phyloP scores from a whole-genome alignment of 2,113 vertebrate genomes.

The Pantherophis guttatus region DNA sequence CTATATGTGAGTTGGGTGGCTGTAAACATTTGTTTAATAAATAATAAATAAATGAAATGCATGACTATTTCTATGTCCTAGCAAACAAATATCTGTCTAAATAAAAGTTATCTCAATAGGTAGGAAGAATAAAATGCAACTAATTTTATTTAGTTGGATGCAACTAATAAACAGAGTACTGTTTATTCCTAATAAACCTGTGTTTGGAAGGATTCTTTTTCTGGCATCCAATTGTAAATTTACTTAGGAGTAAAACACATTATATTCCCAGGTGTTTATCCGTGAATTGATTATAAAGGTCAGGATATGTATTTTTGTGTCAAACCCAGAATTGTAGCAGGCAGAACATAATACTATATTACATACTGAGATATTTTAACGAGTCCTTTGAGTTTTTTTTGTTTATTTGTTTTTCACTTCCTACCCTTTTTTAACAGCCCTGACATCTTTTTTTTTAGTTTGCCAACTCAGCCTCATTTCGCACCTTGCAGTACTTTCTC shows the following conservation, averaged over 20 bases:
- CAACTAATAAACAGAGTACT: background rate
- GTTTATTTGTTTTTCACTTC: too few relatives aligned
- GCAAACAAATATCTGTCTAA: background rate
- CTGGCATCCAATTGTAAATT: background rate
- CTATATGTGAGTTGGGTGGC: background rate
- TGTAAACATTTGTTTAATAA: background rate
- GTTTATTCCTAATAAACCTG: background rate
- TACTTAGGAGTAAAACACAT: background rate
- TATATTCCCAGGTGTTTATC: background rate
- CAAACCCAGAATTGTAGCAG: background rate
- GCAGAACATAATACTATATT: background rate
- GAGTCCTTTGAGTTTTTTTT: too few relatives aligned
- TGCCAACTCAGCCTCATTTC: background rate
- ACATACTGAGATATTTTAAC: too few relatives aligned
- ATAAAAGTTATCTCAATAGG: too few relatives aligned
- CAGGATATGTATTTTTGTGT: background rate
- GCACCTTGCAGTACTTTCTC: background rate
- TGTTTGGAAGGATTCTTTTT: background rate
- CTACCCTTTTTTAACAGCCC: too few relatives aligned
- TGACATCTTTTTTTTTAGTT: too few relatives aligned
- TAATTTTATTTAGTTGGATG: background rate
- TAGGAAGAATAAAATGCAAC: background rate
- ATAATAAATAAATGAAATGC: background rate
- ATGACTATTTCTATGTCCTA: background rate
- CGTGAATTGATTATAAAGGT: background rate